A percentile compares a stretch with the other conserved stretches of the same genome.
Evolutionary conservation across 1,140 invertebrate species (phyloP).

Genomic region (Brachionus manjavacas): DNA sequence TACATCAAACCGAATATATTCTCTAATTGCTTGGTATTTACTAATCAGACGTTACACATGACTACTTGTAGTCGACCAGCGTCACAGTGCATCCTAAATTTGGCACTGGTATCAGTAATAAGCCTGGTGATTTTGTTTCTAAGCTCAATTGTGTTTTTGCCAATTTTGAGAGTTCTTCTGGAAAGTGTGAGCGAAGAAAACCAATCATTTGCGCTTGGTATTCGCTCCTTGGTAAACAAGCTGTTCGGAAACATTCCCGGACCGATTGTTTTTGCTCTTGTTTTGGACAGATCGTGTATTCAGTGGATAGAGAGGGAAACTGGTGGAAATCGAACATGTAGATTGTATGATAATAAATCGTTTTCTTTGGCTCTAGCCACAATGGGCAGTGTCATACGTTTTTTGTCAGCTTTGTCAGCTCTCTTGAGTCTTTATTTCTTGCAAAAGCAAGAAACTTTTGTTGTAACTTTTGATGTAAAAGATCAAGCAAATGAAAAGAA

Average conservation of each 20-base stretch:
- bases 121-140: neutral
- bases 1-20: neutral
- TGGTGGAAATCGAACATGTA: neutral
- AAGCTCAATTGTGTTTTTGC: neutral
- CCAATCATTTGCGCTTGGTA: slow-evolving; percentile 32
- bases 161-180: slow-evolving; percentile 15
- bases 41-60: neutral
- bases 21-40: neutral
- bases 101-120: neutral
- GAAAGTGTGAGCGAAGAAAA: neutral
- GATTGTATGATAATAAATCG: neutral
- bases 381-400: neutral
- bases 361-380: neutral
- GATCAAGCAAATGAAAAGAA: neutral
- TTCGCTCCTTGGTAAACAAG: slow-evolving; percentile 22
- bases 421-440: neutral
- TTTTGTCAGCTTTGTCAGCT: neutral
- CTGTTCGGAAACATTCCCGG: slow-evolving; percentile 36
- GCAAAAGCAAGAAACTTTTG: neutral
- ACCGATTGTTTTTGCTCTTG: slow-evolving; percentile 36
- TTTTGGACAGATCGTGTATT: slow-evolving; percentile 11
- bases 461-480: neutral
- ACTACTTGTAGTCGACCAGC: neutral
- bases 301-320: neutral
- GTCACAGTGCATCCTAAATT: neutral